These are phyloP conservation scores for Melanotaenia pygmaea DNA, from an alignment of 2,797 vertebrate genomes.

Conservation along the genomic window DNA sequence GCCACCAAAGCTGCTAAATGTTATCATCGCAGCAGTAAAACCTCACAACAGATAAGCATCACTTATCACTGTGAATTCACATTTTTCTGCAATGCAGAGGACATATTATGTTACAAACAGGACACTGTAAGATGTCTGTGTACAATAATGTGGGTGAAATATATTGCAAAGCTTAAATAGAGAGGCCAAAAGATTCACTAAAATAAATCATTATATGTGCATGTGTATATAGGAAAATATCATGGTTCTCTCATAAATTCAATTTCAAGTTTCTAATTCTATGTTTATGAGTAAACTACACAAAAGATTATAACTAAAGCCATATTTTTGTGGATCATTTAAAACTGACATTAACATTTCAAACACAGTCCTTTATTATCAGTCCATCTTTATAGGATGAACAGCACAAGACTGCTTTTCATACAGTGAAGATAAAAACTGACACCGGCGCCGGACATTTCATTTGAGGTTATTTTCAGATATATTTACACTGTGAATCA, in stretches of 20 bases:
- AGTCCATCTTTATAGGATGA: constrained; percentile 35
- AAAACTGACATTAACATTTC: constrained; percentile 22
- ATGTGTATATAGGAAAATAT: no score
- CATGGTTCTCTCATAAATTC: no score
- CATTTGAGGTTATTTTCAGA: constrained; percentile 45
- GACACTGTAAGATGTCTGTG: background rate
- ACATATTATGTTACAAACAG: background rate
- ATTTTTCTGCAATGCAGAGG: background rate
- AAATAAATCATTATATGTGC: no score
- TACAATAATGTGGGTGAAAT: no score
- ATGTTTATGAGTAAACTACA: background rate
- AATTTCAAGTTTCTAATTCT: no score
- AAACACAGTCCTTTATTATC: constrained; percentile 17
- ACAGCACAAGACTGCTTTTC: constrained; percentile 35
- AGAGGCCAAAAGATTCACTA: background rate
- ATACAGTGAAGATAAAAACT: constrained; percentile 50
- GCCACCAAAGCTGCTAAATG: constrained; percentile 18
- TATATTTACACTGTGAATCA: constrained; percentile 20
- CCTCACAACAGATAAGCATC: constrained; percentile 31
- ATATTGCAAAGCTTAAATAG: no score
- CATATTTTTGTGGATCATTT: constrained; percentile 7
- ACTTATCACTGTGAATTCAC: no score
- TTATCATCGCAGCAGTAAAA: constrained; percentile 36
- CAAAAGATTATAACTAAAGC: background rate
- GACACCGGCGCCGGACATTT: constrained; percentile 36